A percentile compares a stretch with the other conserved stretches of the same genome.
Conservation (phyloP, 2,888 invertebrate species). For the Chouioia cunea region DNA sequence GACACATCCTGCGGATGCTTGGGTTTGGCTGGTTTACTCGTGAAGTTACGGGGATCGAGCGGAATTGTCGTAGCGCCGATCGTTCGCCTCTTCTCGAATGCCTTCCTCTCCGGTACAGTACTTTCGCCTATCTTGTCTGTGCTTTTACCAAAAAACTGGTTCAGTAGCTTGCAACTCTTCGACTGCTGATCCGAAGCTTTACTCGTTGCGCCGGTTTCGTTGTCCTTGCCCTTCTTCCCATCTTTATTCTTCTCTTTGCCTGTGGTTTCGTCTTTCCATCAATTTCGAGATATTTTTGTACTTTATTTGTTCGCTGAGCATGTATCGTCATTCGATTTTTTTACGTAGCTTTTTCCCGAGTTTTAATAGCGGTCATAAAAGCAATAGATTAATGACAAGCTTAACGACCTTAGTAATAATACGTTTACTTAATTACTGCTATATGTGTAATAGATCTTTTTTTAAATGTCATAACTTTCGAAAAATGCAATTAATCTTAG, state of each 20-base stretch:
- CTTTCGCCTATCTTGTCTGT: conserved; percentile 71
- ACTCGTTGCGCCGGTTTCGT: not conserved
- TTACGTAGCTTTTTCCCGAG: too few relatives aligned
- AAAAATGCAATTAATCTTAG: too few relatives aligned
- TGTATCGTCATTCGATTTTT: too few relatives aligned
- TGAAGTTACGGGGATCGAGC: conserved; percentile 76
- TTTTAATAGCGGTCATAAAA: too few relatives aligned
- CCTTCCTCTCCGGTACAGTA: conserved; percentile 68
- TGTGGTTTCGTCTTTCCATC: conserved; percentile 59
- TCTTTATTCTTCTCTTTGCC: conserved; percentile 55
- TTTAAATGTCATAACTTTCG: too few relatives aligned
- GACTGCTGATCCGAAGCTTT: conserved; percentile 57
- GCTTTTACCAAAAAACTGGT: conserved; percentile 70
- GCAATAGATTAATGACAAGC: too few relatives aligned
- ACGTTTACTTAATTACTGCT: too few relatives aligned
- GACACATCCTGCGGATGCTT: conserved; percentile 71
- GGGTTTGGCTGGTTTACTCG: conserved; percentile 72
- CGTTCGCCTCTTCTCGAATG: conserved; percentile 75
- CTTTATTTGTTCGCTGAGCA: not conserved
- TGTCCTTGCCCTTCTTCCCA: conserved; percentile 52
- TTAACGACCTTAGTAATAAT: too few relatives aligned
- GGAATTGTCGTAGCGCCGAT: conserved; percentile 79
- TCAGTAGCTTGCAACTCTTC: conserved; percentile 64
- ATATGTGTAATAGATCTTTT: too few relatives aligned
- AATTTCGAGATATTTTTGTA: conserved; percentile 45